Conservation (phyloP, 2,113 vertebrate species). For the Puffinus mauretanicus region DNA sequence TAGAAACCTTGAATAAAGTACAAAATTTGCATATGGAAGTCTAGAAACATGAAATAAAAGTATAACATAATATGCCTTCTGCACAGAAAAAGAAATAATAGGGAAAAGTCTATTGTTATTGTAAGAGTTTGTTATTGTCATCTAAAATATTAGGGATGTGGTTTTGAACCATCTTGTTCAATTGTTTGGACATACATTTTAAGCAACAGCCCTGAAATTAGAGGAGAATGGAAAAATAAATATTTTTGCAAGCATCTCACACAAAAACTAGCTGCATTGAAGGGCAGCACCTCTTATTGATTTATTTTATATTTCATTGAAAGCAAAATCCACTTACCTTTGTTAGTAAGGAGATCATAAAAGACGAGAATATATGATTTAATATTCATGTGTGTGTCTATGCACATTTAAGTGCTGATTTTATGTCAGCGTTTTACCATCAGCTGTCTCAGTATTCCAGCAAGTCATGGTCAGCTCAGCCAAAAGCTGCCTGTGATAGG, state of each 20-base stretch:
- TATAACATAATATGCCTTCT: background rate
- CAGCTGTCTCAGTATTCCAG: background rate
- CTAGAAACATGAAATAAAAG: background rate
- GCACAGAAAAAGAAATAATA: background rate
- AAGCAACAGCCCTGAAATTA: background rate
- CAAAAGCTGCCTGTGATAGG: background rate
- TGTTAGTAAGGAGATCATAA: background rate
- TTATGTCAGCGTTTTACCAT: background rate
- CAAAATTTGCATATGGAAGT: background rate
- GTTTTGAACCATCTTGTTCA: background rate
- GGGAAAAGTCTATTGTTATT: background rate
- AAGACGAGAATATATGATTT: background rate
- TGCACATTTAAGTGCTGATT: background rate
- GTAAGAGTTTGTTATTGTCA: background rate
- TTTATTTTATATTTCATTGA: background rate
- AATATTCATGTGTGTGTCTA: background rate
- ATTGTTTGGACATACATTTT: background rate
- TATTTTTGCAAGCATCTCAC: background rate
- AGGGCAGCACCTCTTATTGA: background rate
- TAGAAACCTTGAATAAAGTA: background rate
- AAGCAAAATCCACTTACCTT: background rate
- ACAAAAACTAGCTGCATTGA: background rate
- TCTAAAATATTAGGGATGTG: background rate
- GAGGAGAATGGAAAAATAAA: background rate
- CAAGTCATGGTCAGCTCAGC: background rate